phyloP scores from a whole-genome alignment of 2,888 invertebrate species.

The Athalia cordata region DNA sequence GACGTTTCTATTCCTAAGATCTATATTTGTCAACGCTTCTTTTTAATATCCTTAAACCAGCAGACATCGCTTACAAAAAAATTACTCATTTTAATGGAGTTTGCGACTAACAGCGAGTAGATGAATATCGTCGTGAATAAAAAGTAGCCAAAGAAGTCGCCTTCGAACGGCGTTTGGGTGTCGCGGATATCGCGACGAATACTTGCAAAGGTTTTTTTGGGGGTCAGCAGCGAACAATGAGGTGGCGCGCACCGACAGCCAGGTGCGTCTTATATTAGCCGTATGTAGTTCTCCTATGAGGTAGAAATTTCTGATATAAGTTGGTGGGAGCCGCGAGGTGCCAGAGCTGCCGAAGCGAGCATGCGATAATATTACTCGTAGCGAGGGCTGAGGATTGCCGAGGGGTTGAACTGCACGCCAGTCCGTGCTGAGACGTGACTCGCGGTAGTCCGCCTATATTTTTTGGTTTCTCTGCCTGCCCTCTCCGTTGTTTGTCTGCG shows the following conservation, averaged over 20 bases:
- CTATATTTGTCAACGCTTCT: background rate
- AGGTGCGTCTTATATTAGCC: conserved; percentile 27
- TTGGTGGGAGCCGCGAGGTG: conserved; percentile 28
- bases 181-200: conserved; percentile 18
- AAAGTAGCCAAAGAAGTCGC: background rate
- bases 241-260: background rate
- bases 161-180: background rate
- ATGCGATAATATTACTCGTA: conserved; percentile 55
- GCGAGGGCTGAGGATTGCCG: conserved; percentile 43
- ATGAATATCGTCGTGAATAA: background rate
- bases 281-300: conserved; percentile 2
- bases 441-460: conserved; percentile 55
- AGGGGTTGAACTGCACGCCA: conserved; percentile 65
- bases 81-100: too few relatives aligned
- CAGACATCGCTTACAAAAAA: too few relatives aligned
- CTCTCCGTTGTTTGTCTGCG: background rate
- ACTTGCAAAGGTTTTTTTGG: background rate
- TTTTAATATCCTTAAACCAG: too few relatives aligned
- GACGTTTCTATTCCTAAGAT: background rate
- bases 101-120: background rate
- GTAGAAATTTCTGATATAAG: conserved; percentile 30
- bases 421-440: conserved; percentile 70
- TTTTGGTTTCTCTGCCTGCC: background rate
- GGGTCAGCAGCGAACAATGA: conserved; percentile 3
- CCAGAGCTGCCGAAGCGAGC: conserved; percentile 55